A percentile compares a stretch with the other conserved stretches of the same genome.
Evolutionary conservation across 2,888 invertebrate species (phyloP).

Genomic region (Campopleginae sp.): DNA sequence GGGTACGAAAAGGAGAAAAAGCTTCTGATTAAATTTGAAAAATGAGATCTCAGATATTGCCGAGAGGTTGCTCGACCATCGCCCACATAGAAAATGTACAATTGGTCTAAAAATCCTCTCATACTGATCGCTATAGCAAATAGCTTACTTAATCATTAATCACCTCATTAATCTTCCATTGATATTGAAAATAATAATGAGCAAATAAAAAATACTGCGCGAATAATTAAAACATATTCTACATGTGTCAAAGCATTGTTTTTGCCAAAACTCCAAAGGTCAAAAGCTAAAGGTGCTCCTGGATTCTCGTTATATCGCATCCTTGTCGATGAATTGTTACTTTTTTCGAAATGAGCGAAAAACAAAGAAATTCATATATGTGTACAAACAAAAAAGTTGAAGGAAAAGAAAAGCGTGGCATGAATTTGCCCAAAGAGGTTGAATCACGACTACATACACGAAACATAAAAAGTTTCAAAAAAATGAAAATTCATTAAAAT

Average conservation of each 20-base stretch:
- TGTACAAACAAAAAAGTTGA: constrained; percentile 61
- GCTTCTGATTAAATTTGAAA: constrained; percentile 22
- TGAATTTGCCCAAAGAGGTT: too few species aligned
- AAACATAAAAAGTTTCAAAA: too few species aligned
- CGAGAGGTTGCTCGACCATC: constrained; percentile 45
- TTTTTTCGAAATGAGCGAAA: constrained; percentile 58
- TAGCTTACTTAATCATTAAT: constrained; percentile 59
- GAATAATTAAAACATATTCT: constrained; percentile 61
- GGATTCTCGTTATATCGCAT: constrained; percentile 61
- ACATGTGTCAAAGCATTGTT: constrained; percentile 61
- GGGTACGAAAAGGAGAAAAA: neutral
- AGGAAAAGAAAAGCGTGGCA: constrained; percentile 33
- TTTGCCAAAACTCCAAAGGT: constrained; percentile 28
- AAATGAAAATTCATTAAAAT: too few species aligned
- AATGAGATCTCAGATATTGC: constrained; percentile 44
- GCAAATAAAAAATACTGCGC: constrained; percentile 40
- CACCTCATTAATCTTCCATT: constrained; percentile 64
- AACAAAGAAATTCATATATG: constrained; percentile 23
- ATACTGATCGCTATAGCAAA: constrained; percentile 23
- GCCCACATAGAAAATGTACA: constrained; percentile 41
- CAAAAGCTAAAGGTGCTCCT: constrained; percentile 63
- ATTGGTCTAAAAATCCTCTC: constrained; percentile 42
- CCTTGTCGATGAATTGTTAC: constrained; percentile 60
- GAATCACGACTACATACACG: too few species aligned
- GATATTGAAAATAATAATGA: constrained; percentile 26